Evolutionary conservation across 2,888 invertebrate species (phyloP).

Genomic region (Rhamphomyia laevipes): DNA sequence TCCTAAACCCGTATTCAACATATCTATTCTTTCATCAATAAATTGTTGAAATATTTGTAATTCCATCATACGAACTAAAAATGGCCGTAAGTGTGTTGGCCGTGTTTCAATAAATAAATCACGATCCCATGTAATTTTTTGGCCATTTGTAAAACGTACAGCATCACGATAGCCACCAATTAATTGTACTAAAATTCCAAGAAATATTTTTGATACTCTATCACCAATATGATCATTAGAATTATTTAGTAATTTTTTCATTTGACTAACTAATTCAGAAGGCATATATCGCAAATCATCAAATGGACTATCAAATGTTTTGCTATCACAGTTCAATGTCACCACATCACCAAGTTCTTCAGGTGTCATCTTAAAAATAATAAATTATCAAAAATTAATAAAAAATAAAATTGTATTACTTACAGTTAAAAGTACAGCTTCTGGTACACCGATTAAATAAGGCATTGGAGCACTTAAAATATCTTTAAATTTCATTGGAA

Average conservation of each 20-base stretch:
- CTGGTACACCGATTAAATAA: slow-evolving; percentile 90
- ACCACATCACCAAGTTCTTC: slow-evolving; percentile 90
- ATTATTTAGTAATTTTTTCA: slow-evolving; percentile 35
- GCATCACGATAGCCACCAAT: slow-evolving; percentile 94
- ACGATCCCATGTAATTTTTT: slow-evolving; percentile 71
- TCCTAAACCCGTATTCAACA: slow-evolving; percentile 85
- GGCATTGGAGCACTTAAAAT: slow-evolving; percentile 95
- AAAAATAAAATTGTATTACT: slow-evolving; percentile 31
- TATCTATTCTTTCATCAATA: slow-evolving; percentile 84
- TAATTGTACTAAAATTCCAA: slow-evolving; percentile 75
- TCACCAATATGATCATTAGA: slow-evolving; percentile 67
- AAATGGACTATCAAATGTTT: slow-evolving; percentile 75
- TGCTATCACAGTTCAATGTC: slow-evolving; percentile 84
- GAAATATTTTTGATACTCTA: slow-evolving; percentile 84
- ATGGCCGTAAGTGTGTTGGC: slow-evolving; percentile 73
- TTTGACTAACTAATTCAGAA: slow-evolving; percentile 64
- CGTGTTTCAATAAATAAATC: slow-evolving; percentile 82
- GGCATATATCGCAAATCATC: slow-evolving; percentile 85
- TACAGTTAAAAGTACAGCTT: slow-evolving; percentile 54
- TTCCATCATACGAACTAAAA: slow-evolving; percentile 79
- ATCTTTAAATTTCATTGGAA: slow-evolving; percentile 80
- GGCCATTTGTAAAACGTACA: slow-evolving; percentile 59
- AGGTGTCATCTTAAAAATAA: slow-evolving; percentile 42
- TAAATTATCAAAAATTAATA: slow-evolving; percentile 6
- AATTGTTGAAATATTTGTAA: slow-evolving; percentile 90